Base-by-base conservation (phyloP, 2,888 invertebrate species). In the Cyrtodaria siliqua region DNA sequence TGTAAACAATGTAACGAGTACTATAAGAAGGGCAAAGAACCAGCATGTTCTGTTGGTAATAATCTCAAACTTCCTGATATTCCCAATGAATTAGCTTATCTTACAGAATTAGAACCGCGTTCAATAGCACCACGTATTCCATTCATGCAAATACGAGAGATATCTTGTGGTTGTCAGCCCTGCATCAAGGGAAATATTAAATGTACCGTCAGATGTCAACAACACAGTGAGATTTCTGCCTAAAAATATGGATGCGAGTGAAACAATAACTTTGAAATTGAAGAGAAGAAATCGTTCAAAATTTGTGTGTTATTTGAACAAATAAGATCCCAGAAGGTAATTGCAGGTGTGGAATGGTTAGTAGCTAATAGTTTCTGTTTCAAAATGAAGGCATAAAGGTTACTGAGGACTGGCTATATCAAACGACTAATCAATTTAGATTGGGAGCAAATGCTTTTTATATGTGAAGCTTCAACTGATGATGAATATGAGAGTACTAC, bases 71-170 rank as follows among this genome's bases (percentile, higher is more conserved):
- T 80, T 38, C 72, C 76, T 9, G 20, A 23, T 16, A 29, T 38
- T 24, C 72, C 71, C 27, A 23, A 29, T 16, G 59, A 68, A n/a
- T 42, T 79, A n/a, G 3, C 24, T 38, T 33, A 63, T 33, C 50
- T 82, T 20, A 69, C 62, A 29, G 40, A 70, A 1, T 68, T 92
- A 8, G 91, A 93, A 85, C 90, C 92, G 80, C 67, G 92, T 66
- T 80, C 92, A 80, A 86, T 91, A 14, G 79, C 91, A 4, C 89
- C 89, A 18, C 84, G 86, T 26, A 78, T 92, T 26, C 87, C 89
- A 33, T 92, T 92, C 69, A 91, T 91, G 90, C 90, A 91, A 79
- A 90, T 92, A 38, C 57, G 85, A 67, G 70, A 89, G n/a, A 79
- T 89, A 42, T 84, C 89, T 23, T 50, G 74, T 24, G 84, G 79